Evolutionary conservation across 2,113 vertebrate species (phyloP).

Genomic region (Sterrhoptilus dennistouni): DNA sequence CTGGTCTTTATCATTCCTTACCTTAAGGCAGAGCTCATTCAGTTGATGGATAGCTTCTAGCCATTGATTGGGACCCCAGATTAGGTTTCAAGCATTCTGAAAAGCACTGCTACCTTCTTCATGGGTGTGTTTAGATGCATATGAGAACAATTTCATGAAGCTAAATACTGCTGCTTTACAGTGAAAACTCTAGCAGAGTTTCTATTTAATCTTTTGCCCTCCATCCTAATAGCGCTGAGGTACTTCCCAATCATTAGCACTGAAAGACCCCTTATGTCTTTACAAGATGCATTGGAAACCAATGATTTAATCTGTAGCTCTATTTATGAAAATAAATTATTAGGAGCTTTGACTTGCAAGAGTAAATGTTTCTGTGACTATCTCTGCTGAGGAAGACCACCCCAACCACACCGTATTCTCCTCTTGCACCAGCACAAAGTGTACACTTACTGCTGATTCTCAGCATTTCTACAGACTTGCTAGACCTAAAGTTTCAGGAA

Average conservation of each 20-base stretch:
- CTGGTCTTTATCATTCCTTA: background rate
- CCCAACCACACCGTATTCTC: background rate
- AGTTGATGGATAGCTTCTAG: background rate
- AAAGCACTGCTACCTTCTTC: background rate
- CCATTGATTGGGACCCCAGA: background rate
- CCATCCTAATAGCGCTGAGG: background rate
- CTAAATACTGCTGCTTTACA: background rate
- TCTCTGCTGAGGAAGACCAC: background rate
- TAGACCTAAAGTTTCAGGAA: background rate
- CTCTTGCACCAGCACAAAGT: background rate
- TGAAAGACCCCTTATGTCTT: background rate
- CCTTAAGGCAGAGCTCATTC: background rate
- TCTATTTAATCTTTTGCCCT: background rate
- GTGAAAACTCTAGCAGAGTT: background rate
- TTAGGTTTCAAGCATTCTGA: background rate
- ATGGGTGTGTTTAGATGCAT: background rate
- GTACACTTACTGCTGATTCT: background rate
- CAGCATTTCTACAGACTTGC: background rate
- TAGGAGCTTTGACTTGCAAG: background rate
- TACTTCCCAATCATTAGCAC: background rate
- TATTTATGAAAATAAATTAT: background rate
- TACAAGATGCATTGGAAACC: background rate
- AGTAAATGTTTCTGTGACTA: background rate
- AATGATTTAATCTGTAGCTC: background rate
- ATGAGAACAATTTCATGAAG: background rate